Base-by-base conservation (phyloP, 2,797 vertebrate species). In the Rhinophrynus dorsalis region DNA sequence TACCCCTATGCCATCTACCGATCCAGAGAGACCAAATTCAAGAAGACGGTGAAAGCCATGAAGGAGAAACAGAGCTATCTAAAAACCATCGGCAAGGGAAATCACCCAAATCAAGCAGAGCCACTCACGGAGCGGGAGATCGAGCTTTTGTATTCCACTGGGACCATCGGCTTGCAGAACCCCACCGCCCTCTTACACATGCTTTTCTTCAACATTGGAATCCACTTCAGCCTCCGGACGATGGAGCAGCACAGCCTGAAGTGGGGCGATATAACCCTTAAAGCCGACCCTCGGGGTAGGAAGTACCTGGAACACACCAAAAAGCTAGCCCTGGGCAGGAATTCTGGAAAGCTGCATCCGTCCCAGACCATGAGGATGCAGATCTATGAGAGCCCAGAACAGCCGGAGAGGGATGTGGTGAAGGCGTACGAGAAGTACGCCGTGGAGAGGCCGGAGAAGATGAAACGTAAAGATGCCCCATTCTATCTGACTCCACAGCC, bases 381-480 rank as follows among this genome's bases (percentile, higher is more conserved):
- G 60, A 70, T 75, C 54, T 70, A 75, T 32, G 67, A 64, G 33
- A 75, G 67, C 54, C 54, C 73, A 2, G 67, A 75, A 51, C 73
- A 71, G 59, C 68, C 73, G 3, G 73, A 75, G 30, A 17, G 73
- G 1, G 74, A 70, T 48, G 66, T 65, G 13, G 56, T 75, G 3
- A 59, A 44, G 9, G 74, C 74, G 12, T 75, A 75, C 29, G 56
- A 70, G 48, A 75, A 69, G 55, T 75, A 75, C 37, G 8, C 67
- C 4, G 11, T 5, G 3, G 66, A 75, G 45, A 27, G 74, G 23
- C 74, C 74, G 5, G 66, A 63, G 17, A 69, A 60, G 45, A 75
- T 75, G 74, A 68, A 60, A 50, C 26, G 47, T 20, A 26, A 24
- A 8, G 74, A 75, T 2, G 18, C 74, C 32, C 74, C 74, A 18